Percentiles rank a stretch among this genome's conserved stretches.
Evolutionary conservation across 2,113 vertebrate genomes (phyloP).

Genomic region (Dromaius novaehollandiae): DNA sequence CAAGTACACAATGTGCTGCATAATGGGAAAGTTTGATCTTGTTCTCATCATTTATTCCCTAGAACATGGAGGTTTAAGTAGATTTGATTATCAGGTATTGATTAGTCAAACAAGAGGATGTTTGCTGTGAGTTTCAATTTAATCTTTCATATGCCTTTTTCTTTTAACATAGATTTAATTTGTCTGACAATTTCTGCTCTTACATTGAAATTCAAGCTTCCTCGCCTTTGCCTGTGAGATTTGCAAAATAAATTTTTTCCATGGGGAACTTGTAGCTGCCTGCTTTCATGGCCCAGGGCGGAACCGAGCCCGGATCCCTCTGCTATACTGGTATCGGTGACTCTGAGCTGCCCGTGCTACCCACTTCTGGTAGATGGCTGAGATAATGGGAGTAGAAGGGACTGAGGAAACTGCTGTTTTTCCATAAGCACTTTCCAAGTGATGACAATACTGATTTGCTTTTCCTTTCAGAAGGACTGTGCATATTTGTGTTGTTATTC

Average conservation of each 20-base stretch:
- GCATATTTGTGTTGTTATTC: not conserved
- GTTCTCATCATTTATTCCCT: not conserved
- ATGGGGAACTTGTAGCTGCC: not conserved
- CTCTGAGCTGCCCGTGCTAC: not conserved
- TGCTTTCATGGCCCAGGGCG: not conserved
- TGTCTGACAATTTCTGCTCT: not conserved
- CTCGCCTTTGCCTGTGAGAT: not conserved
- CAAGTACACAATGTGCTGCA: not conserved
- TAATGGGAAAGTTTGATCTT: not conserved
- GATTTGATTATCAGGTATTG: not conserved
- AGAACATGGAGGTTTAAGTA: not conserved
- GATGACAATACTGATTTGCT: not conserved
- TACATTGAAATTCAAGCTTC: not conserved
- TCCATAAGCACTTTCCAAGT: not conserved
- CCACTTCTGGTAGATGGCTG: too few species aligned
- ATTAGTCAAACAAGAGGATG: not conserved
- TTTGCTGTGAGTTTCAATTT: not conserved
- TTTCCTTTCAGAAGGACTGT: not conserved
- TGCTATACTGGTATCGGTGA: not conserved
- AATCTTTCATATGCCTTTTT: not conserved
- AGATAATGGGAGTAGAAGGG: not conserved
- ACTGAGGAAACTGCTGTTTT: not conserved
- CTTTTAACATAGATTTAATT: not conserved
- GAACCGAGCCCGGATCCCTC: not conserved
- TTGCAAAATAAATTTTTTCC: not conserved